Evolutionary conservation across 2,113 vertebrate species (phyloP).

Genomic region (Quiscalus mexicanus): DNA sequence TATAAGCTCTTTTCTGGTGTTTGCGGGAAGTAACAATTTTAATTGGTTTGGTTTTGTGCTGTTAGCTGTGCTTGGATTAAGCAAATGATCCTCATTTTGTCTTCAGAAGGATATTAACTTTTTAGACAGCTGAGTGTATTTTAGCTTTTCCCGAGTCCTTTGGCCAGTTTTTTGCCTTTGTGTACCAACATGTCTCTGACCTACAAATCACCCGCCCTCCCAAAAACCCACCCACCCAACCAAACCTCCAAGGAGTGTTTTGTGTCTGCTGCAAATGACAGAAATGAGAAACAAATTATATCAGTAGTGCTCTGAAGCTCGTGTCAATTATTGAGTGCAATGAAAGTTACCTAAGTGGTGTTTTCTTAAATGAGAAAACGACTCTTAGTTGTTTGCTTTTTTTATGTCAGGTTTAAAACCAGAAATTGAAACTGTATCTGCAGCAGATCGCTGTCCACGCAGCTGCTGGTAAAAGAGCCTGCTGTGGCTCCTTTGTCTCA

Average conservation of each 20-base stretch:
- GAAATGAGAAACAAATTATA: not conserved
- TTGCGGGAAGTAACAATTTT: not conserved
- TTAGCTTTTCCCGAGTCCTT: not conserved
- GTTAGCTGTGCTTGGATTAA: not conserved
- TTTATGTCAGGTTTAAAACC: not conserved
- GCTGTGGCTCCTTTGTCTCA: not conserved
- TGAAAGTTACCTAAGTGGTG: not conserved
- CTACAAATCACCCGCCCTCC: fast-evolving
- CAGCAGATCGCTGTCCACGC: not conserved
- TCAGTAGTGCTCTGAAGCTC: not conserved
- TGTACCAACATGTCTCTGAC: not conserved
- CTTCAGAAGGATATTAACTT: not conserved
- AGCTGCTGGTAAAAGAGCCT: not conserved
- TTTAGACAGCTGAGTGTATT: not conserved
- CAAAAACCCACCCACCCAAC: not conserved
- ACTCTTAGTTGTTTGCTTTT: not conserved
- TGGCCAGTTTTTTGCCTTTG: not conserved
- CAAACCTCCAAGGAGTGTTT: not conserved
- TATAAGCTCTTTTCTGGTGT: not conserved
- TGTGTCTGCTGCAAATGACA: not conserved
- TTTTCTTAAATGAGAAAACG: not conserved
- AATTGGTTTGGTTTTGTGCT: not conserved
- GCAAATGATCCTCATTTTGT: not conserved
- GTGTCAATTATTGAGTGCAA: not conserved
- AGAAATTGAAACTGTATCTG: not conserved